These are phyloP conservation scores for Zapus hudsonius DNA, from an alignment of 2,113 vertebrate genomes.

Conservation along the genomic window DNA sequence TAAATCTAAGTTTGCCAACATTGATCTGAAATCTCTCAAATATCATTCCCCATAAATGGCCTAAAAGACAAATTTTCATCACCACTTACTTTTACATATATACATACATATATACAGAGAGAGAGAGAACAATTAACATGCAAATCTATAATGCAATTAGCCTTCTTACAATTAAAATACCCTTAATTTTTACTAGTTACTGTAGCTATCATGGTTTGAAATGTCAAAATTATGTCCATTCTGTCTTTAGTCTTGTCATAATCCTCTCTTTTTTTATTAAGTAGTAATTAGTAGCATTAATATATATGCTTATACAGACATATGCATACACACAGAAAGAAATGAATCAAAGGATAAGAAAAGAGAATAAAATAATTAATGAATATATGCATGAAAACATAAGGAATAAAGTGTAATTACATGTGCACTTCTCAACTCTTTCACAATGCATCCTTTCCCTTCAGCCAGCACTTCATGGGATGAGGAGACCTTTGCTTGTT, in stretches of 20 bases:
- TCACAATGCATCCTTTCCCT: background rate
- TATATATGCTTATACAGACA: background rate
- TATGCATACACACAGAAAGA: background rate
- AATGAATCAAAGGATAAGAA: background rate
- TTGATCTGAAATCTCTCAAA: background rate
- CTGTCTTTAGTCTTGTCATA: background rate
- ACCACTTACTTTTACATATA: background rate
- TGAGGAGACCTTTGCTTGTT: background rate
- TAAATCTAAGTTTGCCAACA: background rate
- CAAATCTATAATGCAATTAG: background rate
- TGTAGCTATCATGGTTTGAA: background rate
- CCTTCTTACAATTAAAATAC: background rate
- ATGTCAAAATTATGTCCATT: background rate
- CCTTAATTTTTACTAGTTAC: background rate
- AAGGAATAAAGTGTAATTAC: background rate
- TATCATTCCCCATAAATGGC: background rate
- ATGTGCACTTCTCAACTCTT: background rate
- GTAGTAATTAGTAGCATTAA: background rate
- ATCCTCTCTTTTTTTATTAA: background rate
- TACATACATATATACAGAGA: background rate
- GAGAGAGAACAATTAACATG: background rate
- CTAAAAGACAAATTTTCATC: background rate
- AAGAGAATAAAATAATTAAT: background rate
- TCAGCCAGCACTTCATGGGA: background rate
- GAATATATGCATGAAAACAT: background rate